These are phyloP conservation scores for Oligia latruncula DNA, from an alignment of 2,888 invertebrate genomes.

Conservation along the genomic window DNA sequence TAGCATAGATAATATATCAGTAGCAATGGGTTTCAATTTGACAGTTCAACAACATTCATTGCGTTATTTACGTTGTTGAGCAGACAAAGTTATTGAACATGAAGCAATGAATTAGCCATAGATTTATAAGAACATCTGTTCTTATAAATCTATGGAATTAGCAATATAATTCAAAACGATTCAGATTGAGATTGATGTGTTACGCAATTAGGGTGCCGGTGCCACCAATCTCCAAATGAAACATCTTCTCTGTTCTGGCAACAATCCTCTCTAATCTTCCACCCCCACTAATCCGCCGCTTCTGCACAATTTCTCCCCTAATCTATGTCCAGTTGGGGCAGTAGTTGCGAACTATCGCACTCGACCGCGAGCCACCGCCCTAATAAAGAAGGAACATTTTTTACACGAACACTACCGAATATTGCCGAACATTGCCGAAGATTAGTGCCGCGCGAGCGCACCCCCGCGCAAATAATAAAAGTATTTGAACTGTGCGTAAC, in stretches of 20 bases:
- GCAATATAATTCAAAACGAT: no score
- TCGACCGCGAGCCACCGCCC: slow-evolving; percentile 64
- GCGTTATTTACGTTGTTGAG: no score
- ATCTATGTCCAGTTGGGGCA: slow-evolving; percentile 58
- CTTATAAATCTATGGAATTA: no score
- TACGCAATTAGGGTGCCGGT: not conserved
- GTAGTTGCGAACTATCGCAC: slow-evolving; percentile 69
- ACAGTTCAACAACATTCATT: no score
- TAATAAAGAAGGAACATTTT: slow-evolving; percentile 67
- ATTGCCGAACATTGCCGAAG: slow-evolving; percentile 64
- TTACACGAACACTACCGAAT: slow-evolving; percentile 65
- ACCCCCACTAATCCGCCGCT: slow-evolving; percentile 24
- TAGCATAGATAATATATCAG: no score
- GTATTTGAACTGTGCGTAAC: slow-evolving; percentile 66
- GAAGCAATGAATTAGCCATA: no score
- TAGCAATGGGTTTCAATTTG: no score
- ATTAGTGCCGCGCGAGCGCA: slow-evolving; percentile 66
- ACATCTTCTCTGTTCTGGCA: not conserved
- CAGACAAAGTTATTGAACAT: no score
- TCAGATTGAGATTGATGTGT: no score
- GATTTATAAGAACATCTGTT: no score
- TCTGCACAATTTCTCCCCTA: slow-evolving; percentile 45
- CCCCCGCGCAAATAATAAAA: slow-evolving; percentile 62
- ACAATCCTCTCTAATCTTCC: not conserved
- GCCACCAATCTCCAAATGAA: not conserved